Percentiles rank a stretch among this genome's conserved stretches.
phyloP scores from a whole-genome alignment of 2,797 vertebrate genomes.

The Platyrinchus mystaceus region DNA sequence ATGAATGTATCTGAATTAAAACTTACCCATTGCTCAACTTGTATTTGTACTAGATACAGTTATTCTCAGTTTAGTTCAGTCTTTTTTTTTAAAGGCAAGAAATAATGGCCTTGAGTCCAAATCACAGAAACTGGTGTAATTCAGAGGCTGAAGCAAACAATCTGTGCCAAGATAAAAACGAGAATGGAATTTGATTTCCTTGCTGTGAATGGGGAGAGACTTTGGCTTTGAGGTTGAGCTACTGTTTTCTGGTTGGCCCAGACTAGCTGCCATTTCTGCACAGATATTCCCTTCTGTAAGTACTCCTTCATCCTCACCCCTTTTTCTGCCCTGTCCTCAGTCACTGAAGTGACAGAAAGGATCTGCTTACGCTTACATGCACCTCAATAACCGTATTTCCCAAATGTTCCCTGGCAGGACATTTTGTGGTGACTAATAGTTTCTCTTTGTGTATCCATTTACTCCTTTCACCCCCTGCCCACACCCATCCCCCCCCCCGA shows the following conservation, averaged over 20 bases:
- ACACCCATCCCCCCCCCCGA: neutral
- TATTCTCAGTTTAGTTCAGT: neutral
- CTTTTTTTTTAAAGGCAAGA: neutral
- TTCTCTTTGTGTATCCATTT: neutral
- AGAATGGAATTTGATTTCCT: neutral
- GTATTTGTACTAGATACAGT: neutral
- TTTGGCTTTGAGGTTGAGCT: neutral
- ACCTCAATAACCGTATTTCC: slow-evolving; percentile 15
- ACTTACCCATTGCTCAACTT: neutral
- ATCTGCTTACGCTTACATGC: slow-evolving; percentile 28
- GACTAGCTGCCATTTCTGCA: neutral
- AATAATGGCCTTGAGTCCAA: neutral
- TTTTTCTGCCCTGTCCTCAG: neutral
- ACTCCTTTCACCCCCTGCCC: neutral
- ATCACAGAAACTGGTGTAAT: neutral
- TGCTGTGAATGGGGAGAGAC: neutral
- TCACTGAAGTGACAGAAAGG: slow-evolving; percentile 25
- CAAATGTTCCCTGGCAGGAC: slow-evolving; percentile 11
- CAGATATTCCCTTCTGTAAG: neutral
- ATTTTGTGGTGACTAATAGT: slow-evolving; percentile 10
- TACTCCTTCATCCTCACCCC: neutral
- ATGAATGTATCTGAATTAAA: neutral
- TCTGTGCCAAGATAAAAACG: neutral
- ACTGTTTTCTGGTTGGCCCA: neutral
- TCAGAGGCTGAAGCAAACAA: neutral